Evolutionary conservation across 2,888 invertebrate species (phyloP).

Genomic region (Linnaemya vulpina): DNA sequence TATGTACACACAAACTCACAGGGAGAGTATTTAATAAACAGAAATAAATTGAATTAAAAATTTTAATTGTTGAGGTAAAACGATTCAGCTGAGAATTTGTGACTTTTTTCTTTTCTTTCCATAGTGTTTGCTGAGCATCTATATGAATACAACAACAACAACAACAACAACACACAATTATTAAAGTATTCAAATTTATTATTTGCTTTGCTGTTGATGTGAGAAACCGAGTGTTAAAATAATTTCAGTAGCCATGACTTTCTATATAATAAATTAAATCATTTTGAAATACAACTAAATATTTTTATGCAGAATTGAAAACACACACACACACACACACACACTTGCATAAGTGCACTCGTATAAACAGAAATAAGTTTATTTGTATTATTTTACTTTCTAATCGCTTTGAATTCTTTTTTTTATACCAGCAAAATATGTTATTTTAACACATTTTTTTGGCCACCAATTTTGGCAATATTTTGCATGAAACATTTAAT

Average conservation of each 20-base stretch:
- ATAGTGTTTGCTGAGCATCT: background rate
- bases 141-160: no score
- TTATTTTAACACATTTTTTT: no score
- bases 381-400: background rate
- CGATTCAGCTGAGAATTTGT: slow-evolving; percentile 41
- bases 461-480: no score
- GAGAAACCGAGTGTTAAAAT: slow-evolving; percentile 39
- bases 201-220: slow-evolving; percentile 39
- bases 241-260: slow-evolving; percentile 3
- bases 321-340: no score
- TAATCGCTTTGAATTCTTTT: no score
- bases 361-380: background rate
- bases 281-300: background rate
- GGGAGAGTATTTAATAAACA: slow-evolving; percentile 27
- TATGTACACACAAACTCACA: background rate
- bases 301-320: background rate
- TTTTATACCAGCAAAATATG: no score
- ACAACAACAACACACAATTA: background rate
- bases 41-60: slow-evolving; percentile 59
- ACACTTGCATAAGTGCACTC: no score
- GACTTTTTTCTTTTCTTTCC: background rate
- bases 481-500: no score
- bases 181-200: background rate
- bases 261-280: background rate
- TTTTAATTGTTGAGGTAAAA: slow-evolving; percentile 50